phyloP scores from a whole-genome alignment of 2,797 vertebrate genomes.

The Adrianichthys oophorus region DNA sequence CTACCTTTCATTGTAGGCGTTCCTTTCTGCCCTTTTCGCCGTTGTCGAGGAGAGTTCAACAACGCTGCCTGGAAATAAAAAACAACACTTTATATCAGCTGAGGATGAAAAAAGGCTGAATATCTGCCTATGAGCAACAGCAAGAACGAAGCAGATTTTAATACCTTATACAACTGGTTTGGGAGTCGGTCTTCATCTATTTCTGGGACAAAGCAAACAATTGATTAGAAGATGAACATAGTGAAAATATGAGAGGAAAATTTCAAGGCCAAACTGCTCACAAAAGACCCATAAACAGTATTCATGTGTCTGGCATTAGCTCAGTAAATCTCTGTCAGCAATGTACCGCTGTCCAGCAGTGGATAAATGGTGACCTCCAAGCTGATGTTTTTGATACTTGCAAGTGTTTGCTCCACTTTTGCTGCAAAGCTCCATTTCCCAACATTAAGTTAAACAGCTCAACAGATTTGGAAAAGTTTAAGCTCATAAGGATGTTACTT shows the following conservation, averaged over 20 bases:
- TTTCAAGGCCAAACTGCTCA: not conserved
- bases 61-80: constrained; percentile 81
- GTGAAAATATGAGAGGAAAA: not conserved
- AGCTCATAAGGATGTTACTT: not conserved
- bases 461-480: too few relatives aligned
- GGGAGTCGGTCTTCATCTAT: constrained; percentile 91
- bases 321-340: not conserved
- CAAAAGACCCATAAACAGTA: not conserved
- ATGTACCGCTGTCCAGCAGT: constrained; percentile 22
- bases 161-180: constrained; percentile 89
- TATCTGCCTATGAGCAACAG: constrained; percentile 4
- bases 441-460: too few relatives aligned
- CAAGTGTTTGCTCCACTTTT: constrained; percentile 12
- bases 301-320: constrained; percentile 8
- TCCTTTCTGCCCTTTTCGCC: constrained; percentile 87
- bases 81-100: constrained; percentile 15
- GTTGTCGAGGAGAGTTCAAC: constrained; percentile 88
- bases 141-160: constrained; percentile 21
- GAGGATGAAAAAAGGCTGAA: not conserved
- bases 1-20: constrained; percentile 94
- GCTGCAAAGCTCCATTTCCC: too few relatives aligned
- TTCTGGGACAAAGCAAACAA: constrained; percentile 70
- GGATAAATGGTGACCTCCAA: constrained; percentile 40
- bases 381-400: constrained; percentile 36
- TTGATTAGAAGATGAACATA: constrained; percentile 1